Conservation (phyloP, 2,797 vertebrate species). For the Meriones psammophilus region DNA sequence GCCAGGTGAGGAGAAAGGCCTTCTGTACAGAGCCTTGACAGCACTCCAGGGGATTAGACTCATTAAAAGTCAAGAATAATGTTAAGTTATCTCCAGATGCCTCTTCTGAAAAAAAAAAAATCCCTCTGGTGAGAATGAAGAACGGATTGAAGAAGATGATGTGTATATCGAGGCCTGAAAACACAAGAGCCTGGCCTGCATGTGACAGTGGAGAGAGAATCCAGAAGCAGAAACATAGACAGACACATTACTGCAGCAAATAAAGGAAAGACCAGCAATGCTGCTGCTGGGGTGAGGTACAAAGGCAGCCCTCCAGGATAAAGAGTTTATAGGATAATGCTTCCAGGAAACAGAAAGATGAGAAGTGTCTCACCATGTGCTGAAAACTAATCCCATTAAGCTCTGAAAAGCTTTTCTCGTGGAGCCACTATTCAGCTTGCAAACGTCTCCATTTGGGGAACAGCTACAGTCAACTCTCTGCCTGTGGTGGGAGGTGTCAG, state of each 20-base stretch:
- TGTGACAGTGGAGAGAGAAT: neutral
- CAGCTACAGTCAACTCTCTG: neutral
- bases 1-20: neutral
- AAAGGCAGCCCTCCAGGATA: neutral
- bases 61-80: neutral
- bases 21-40: neutral
- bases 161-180: neutral
- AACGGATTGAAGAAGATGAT: neutral
- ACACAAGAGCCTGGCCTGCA: neutral
- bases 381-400: constrained; percentile 32
- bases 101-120: neutral
- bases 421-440: neutral
- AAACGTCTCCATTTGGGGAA: neutral
- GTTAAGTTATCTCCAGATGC: neutral
- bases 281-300: neutral
- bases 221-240: neutral
- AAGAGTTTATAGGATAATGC: neutral
- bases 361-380: constrained; percentile 37
- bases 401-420: constrained; percentile 7
- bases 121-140: neutral
- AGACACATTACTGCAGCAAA: neutral
- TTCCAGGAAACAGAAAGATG: constrained; percentile 14
- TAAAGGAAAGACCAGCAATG: neutral
- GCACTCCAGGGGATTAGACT: neutral
- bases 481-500: neutral